Percentiles rank a stretch among this genome's conserved stretches.
These are phyloP conservation scores for Dromaius novaehollandiae DNA, from an alignment of 2,113 vertebrate species.

Conservation along the genomic window DNA sequence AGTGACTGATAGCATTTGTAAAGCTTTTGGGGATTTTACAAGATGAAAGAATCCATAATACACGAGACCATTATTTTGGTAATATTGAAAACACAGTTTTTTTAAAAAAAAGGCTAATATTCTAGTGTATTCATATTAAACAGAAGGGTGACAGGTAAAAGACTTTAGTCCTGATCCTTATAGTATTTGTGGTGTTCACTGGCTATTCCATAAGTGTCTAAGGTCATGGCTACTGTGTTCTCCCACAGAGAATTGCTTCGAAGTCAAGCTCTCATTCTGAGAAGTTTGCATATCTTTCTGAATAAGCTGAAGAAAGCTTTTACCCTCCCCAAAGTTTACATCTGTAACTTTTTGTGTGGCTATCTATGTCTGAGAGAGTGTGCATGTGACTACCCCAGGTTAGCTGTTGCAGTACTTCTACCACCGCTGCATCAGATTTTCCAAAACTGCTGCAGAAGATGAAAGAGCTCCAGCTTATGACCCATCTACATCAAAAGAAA, in stretches of 20 bases:
- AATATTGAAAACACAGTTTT: not conserved
- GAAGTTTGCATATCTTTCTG: not conserved
- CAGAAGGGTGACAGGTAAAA: not conserved
- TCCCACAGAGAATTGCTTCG: not conserved
- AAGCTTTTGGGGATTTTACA: not conserved
- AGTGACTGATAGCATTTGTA: not conserved
- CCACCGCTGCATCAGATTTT: not conserved
- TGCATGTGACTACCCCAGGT: fast-evolving
- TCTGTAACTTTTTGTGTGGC: not conserved
- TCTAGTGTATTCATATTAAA: not conserved
- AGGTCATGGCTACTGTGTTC: not conserved
- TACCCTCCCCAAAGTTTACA: fast-evolving
- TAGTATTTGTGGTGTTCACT: not conserved
- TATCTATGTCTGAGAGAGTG: not conserved
- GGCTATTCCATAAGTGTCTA: not conserved
- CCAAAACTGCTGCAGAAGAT: not conserved
- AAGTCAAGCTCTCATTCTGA: not conserved
- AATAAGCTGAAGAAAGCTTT: not conserved
- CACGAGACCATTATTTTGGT: not conserved
- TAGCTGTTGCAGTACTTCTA: not conserved
- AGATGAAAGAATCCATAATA: not conserved
- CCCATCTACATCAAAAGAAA: not conserved
- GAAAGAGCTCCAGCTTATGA: not conserved
- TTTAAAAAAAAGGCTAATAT: not conserved
- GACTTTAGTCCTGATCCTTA: not conserved